Evolutionary conservation across 2,888 invertebrate species (phyloP), one percentile per base, ranked within the genome.

Genomic region (Cylloceria caligata): DNA sequence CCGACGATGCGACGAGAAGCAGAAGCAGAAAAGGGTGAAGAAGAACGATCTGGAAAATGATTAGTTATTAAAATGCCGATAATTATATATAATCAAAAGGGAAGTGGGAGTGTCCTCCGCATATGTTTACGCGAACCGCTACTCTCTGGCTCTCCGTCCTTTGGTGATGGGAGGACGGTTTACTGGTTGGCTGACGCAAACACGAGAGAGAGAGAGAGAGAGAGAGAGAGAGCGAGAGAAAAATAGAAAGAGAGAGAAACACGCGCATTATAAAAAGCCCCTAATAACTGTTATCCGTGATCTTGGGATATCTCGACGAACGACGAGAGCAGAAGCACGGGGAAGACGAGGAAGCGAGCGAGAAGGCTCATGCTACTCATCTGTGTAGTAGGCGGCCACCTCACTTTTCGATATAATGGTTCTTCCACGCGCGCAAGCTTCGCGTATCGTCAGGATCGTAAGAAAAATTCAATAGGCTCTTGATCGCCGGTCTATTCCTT

Each of bases 41-140:
- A 81, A 82, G 85, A 86, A 85, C 87, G 85, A 84, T 89, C 86
- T 84, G 88, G 89, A 90, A 92, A 92, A 92, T 92, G 92, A 92
- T 92, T 90, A 92, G 92, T 92, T 92, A 92, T 92, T 92, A 92
- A 92, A 92, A 92, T 92, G 90, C 90, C 90, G 90, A 91, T 92
- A 92, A 92, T 92, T 91, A 92, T 89, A 92, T 92, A 92, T 92
- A 92, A 92, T 92, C 91, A 92, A 90, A 88, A 71, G 85, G 85
- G 86, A 81, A 77, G 45, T 88, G 91, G 92, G 92, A 91, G 92
- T 92, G 92, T 92, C 92, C 89, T 86, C 88, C 88, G 89, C 89
- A 90, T 84, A 84, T 84, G 77, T 84, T 86, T 84, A 85, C 86
- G 81, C 83, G 77, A 84, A 83, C 81, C 78, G 81, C 78, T 81